Base-by-base conservation (phyloP, 2,113 vertebrate species). In the Poeciliopsis retropinna region DNA sequence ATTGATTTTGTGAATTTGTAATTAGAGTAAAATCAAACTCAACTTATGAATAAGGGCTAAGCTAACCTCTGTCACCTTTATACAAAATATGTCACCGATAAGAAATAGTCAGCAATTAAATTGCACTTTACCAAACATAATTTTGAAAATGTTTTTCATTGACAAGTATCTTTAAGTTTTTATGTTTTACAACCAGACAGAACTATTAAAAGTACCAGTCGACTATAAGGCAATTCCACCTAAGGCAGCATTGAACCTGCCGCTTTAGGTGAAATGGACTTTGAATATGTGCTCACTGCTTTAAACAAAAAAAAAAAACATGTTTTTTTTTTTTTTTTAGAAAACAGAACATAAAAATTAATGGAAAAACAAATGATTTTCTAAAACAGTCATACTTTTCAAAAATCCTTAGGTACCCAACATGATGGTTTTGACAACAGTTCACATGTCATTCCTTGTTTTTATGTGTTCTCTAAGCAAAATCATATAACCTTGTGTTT, bases 381-480 rank as follows among this genome's bases (percentile, higher is more conserved):
- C 47, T 54, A 54, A 22, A 54, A 54, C 1, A 44, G 8, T 1
- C 4, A 8, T 22, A 54, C 19, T 22, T 54, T 54, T 54, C 19
- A 54, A 54, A 9, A 17, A 1, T 51, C 47, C 7, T 17, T 19
- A 51, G 47, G 13, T 25, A 54, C 47, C 19, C 22, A 1, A 9
- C 22, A 54, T 54, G 47, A 25, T 54, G 27, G 10, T 80, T 83
- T 28, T 69, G 39, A 75, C 76, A 71, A 70, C 41, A 68, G 37
- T 39, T 83, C 63, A 70, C 22, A 67, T 62, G 67, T 74, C 62
- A 34, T 37, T 39, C 12, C 37, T 39, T 39, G 17, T 51, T 51
- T 15, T 51, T n/a, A 51, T 19, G 6, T 51, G 44, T 51, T 15
- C 17, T 47, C 13, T 17, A 47, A 47, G 13, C 44, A 51, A 51